Evolutionary conservation across 2,797 vertebrate species (phyloP).

Genomic region (Sebastolobus altivelis): DNA sequence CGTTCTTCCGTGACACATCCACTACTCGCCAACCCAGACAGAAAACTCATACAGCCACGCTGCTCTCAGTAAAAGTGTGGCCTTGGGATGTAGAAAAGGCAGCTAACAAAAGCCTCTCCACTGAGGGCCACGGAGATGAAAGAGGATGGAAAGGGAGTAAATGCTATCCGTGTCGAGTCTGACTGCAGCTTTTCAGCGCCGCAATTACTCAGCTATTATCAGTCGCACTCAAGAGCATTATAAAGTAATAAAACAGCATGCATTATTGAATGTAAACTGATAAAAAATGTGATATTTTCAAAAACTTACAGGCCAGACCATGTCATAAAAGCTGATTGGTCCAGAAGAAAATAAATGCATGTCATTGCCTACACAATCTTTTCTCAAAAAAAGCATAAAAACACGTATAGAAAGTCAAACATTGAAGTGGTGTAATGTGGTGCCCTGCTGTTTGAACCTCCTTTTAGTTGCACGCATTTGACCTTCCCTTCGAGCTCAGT

Average conservation of each 20-base stretch:
- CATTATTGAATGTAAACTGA: conserved; percentile 37
- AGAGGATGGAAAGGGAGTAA: conserved; percentile 56
- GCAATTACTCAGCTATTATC: conserved; percentile 44
- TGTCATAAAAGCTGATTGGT: conserved; percentile 1
- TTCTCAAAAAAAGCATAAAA: neutral
- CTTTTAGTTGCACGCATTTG: conserved; percentile 16
- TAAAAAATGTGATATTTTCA: conserved; percentile 20
- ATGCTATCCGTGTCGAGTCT: conserved; percentile 42
- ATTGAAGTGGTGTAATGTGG: neutral
- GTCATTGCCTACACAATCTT: neutral
- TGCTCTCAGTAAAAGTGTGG: conserved; percentile 54
- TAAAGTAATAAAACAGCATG: conserved; percentile 20
- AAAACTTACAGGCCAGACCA: neutral
- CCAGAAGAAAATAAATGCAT: neutral
- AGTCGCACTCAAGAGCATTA: conserved; percentile 32
- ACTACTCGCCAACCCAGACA: conserved; percentile 41
- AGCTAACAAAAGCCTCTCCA: conserved; percentile 68
- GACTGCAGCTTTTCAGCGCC: conserved; percentile 53
- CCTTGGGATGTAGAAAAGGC: conserved; percentile 75
- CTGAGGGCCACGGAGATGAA: conserved; percentile 45
- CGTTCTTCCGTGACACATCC: conserved; percentile 42
- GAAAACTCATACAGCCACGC: conserved; percentile 32
- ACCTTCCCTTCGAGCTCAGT: conserved; percentile 18
- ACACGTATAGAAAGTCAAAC: neutral
- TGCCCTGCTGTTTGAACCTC: neutral